Conservation (phyloP, 2,888 invertebrate species). For the Stenotaenia linearis region DNA sequence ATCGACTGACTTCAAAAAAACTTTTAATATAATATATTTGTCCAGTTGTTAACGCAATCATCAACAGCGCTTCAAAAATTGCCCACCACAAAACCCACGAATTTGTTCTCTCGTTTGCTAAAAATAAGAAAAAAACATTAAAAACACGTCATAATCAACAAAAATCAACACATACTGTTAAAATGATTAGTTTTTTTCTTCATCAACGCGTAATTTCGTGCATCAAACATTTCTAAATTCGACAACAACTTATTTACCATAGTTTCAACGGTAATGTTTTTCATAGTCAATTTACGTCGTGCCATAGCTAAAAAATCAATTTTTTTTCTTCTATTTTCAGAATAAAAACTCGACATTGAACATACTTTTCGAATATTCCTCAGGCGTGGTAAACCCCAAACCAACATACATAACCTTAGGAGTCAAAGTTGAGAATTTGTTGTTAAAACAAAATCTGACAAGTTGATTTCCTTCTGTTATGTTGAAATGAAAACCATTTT, state of each 20-base stretch:
- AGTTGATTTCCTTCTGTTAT: conserved; percentile 76
- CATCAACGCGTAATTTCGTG: conserved; percentile 37
- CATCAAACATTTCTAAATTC: conserved; percentile 59
- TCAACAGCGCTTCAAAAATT: conserved; percentile 98
- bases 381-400: conserved; percentile 56
- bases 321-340: too few relatives aligned
- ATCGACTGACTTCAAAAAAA: background rate
- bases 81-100: conserved; percentile 87
- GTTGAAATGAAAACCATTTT: conserved; percentile 97
- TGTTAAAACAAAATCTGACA: conserved; percentile 94
- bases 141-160: too few relatives aligned
- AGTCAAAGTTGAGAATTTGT: conserved; percentile 99
- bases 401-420: conserved; percentile 97
- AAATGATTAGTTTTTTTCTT: background rate
- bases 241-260: conserved; percentile 67
- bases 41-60: conserved; percentile 82
- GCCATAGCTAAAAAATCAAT: too few relatives aligned
- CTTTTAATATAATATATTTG: too few relatives aligned
- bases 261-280: conserved; percentile 47
- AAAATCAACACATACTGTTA: background rate
- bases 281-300: too few relatives aligned
- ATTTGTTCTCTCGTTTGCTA: conserved; percentile 94
- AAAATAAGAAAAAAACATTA: conserved; percentile 51
- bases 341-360: too few relatives aligned
- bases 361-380: too few relatives aligned